phyloP scores from a whole-genome alignment of 2,888 invertebrate genomes.

The Plusia festucae region DNA sequence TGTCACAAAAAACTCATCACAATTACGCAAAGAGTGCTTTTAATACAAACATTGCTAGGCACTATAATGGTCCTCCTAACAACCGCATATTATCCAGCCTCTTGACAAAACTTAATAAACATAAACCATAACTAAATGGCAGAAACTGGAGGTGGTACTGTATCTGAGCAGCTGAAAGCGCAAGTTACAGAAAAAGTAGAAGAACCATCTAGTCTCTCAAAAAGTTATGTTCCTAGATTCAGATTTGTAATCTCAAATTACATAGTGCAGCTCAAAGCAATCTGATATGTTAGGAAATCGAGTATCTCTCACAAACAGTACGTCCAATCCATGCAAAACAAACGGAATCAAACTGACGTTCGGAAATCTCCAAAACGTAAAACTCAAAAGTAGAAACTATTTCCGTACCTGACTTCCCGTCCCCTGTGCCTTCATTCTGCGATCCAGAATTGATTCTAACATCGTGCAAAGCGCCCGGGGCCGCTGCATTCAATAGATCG shows the following conservation, averaged over 20 bases:
- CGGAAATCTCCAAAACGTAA: conserved; percentile 21
- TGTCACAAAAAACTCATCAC: background rate
- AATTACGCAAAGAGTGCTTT: background rate
- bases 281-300: background rate
- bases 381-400: conserved; percentile 5
- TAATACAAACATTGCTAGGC: background rate
- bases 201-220: too few relatives aligned
- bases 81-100: too few relatives aligned
- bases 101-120: too few relatives aligned
- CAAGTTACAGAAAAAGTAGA: background rate
- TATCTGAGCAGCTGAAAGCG: too few relatives aligned
- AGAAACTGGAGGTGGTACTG: too few relatives aligned
- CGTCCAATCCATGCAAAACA: conserved; percentile 18
- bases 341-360: conserved; percentile 35
- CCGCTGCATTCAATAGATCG: conserved; percentile 38
- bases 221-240: background rate
- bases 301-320: conserved; percentile 24
- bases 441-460: conserved; percentile 35
- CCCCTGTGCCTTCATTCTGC: conserved; percentile 7
- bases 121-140: too few relatives aligned
- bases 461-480: conserved; percentile 13
- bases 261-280: background rate
- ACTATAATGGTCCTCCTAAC: too few relatives aligned
- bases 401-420: conserved; percentile 3
- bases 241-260: background rate